Conservation (phyloP, 2,888 invertebrate species). For the Crepidodera aurea region DNA sequence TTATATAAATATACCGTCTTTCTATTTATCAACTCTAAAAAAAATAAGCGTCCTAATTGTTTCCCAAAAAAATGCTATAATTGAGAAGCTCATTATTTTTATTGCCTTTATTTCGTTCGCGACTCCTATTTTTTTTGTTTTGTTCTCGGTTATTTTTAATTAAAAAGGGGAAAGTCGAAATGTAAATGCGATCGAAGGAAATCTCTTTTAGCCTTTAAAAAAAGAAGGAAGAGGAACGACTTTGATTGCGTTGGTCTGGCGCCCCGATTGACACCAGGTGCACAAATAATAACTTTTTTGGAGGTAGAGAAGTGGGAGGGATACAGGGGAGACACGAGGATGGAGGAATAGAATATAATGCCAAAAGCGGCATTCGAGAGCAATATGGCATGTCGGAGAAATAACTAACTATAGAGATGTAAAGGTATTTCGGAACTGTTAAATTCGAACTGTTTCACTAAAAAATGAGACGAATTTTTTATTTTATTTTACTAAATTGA, state of each 20-base stretch:
- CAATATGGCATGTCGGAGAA: slow-evolving; percentile 14
- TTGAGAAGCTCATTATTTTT: neutral
- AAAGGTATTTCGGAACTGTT: neutral
- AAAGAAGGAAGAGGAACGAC: neutral
- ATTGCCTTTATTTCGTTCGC: neutral
- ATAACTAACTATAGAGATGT: slow-evolving; percentile 3
- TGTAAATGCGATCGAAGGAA: neutral
- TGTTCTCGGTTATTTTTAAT: neutral
- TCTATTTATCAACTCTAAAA: no score
- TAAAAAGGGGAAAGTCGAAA: neutral
- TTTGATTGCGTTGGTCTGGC: slow-evolving; percentile 13
- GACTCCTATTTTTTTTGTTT: neutral
- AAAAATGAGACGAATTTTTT: no score
- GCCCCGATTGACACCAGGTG: slow-evolving; percentile 46
- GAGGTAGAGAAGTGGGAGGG: slow-evolving; percentile 51
- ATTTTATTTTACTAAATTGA: no score
- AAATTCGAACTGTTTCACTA: neutral
- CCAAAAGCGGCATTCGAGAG: slow-evolving; percentile 27
- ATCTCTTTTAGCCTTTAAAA: neutral
- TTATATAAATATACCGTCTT: no score
- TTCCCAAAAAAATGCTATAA: no score
- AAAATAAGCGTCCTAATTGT: no score
- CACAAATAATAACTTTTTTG: slow-evolving; percentile 44
- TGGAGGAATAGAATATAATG: slow-evolving; percentile 37
- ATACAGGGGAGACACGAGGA: slow-evolving; percentile 49